Percentiles rank a stretch among this genome's conserved stretches.
Conservation (phyloP, 2,113 vertebrate genomes). For the Ranitomeya imitator region DNA sequence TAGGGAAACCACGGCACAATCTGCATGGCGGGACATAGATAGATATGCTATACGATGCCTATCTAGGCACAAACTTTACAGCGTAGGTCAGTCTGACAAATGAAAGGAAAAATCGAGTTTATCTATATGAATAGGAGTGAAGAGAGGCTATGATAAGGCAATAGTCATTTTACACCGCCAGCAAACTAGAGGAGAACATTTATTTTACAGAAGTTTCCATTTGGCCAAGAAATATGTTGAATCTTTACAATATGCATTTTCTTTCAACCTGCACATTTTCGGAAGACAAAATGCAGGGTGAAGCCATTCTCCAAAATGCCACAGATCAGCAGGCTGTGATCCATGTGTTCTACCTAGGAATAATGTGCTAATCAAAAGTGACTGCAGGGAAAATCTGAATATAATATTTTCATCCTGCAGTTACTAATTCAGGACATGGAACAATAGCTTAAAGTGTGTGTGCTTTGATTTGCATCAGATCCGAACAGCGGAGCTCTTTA, state of each 20-base stretch:
- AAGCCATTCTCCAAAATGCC: constrained; percentile 26
- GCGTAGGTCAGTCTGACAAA: not conserved
- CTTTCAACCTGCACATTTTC: not conserved
- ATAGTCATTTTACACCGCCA: not conserved
- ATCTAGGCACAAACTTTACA: not conserved
- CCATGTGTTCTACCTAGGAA: constrained; percentile 25
- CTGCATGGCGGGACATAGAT: too few relatives aligned
- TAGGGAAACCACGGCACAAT: too few relatives aligned
- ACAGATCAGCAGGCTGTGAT: constrained; percentile 30
- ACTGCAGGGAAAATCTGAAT: constrained; percentile 30
- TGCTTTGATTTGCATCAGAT: constrained; percentile 37
- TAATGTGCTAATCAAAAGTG: constrained; percentile 27
- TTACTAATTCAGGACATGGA: constrained; percentile 49
- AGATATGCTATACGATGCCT: too few relatives aligned
- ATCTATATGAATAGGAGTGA: not conserved
- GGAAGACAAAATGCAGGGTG: constrained; percentile 23
- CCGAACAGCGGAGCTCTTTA: constrained; percentile 31
- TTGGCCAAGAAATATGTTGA: not conserved
- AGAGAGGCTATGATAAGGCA: not conserved
- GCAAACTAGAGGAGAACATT: not conserved
- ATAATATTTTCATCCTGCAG: constrained; percentile 34
- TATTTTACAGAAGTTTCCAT: not conserved
- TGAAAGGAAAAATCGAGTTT: not conserved
- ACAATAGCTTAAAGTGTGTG: constrained; percentile 39
- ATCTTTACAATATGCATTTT: constrained; percentile 7